Percentiles rank a stretch among this genome's conserved stretches.
Evolutionary conservation across 2,797 vertebrate species (phyloP).

Genomic region (Hydrocynus forskahlii): DNA sequence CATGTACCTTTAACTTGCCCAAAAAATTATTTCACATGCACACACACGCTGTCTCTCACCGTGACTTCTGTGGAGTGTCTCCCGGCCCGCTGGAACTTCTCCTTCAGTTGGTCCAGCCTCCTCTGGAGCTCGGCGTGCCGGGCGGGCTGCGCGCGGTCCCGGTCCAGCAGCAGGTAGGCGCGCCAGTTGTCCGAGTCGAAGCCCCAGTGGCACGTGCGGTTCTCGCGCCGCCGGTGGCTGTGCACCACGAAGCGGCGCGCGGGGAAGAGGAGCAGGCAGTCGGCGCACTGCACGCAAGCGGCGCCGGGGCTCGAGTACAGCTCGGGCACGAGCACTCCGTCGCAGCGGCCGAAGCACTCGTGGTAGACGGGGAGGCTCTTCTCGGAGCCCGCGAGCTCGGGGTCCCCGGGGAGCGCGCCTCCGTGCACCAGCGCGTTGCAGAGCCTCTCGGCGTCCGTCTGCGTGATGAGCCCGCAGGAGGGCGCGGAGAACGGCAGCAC

Average conservation of each 20-base stretch:
- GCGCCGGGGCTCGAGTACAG: slow-evolving; percentile 89
- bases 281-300: slow-evolving; percentile 93
- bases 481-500: slow-evolving; percentile 96
- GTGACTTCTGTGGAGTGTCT: background rate
- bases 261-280: slow-evolving; percentile 95
- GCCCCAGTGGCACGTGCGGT: slow-evolving; percentile 98
- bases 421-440: slow-evolving; percentile 94
- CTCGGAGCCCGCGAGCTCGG: slow-evolving; percentile 87
- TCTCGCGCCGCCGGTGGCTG: slow-evolving; percentile 93
- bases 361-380: slow-evolving; percentile 82
- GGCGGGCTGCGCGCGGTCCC: slow-evolving; percentile 87
- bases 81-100: slow-evolving; percentile 80
- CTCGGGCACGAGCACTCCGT: slow-evolving; percentile 91
- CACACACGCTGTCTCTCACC: background rate
- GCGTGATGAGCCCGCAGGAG: slow-evolving; percentile 94
- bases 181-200: slow-evolving; percentile 98
- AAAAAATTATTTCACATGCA: background rate
- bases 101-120: slow-evolving; percentile 92
- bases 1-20: background rate
- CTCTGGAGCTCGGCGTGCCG: slow-evolving; percentile 85
- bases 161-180: slow-evolving; percentile 93
- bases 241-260: slow-evolving; percentile 97
- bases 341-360: slow-evolving; percentile 94
- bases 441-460: slow-evolving; percentile 95
- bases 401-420: slow-evolving; percentile 80